Base-by-base conservation (phyloP, 2,113 vertebrate genomes). In the Etheostoma spectabile region DNA sequence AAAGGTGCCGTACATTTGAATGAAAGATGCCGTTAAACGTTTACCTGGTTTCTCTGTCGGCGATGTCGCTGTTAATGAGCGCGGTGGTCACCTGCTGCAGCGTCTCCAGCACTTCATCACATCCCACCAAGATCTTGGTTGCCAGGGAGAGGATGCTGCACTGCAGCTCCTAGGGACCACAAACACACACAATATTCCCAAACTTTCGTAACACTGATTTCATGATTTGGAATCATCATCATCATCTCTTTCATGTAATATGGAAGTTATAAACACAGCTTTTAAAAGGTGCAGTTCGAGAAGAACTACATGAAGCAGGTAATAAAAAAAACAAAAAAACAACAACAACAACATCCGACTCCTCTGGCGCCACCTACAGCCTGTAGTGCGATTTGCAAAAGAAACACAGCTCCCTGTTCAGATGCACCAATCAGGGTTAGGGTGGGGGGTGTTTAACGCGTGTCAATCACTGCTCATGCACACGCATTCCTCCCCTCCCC, bases 91-190 rank as follows among this genome's bases (percentile, higher is more conserved):
- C 98, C 90, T 98, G 97, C 86, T 99, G 98, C 63, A 99, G 95
- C 86, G 97, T 99, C 94, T 99, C 98, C 85, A 99, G 92, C 38
- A 99, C 98, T 95, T 99, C 98, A 89, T 99, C 98, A 81, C 98
- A 99, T 82, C 98, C 98, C 30, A 96, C 96, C 90, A 99, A 92
- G 85, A 99, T 97, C 93, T 99, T 99, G 5, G 97, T 97, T 72
- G 98, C 97, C 57, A 99, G 94, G 83, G 97, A 96, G 86, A 99
- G 95, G 91, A 99, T 99, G 92, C 97, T 98, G 90, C 94, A 94
- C 93, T 99, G 98, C 38, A 99, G 95, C 83, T 99, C 98, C 98
- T 99, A 92, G 80, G 75, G 74, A 79, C 30, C 49, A 80, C 78
- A 92, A 42, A 11, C 82, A 91, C 79, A 91, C 55, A 89, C 30